These are phyloP conservation scores for Astreopora myriophthalma DNA, from an alignment of 64 coral and sea anemone species.

Conservation along the genomic window DNA sequence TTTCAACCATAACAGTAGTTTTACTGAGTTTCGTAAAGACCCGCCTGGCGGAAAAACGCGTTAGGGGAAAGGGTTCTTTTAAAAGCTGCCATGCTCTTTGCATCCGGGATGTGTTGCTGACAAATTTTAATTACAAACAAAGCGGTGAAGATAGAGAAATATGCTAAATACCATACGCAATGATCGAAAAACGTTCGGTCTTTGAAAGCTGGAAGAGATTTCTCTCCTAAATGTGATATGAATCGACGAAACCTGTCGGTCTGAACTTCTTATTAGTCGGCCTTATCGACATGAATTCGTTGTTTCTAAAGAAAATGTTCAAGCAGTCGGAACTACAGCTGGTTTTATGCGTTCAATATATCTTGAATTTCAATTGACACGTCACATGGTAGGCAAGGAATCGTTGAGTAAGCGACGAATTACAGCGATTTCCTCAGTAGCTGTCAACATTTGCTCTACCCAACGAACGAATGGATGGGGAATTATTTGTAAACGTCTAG, in stretches of 20 bases:
- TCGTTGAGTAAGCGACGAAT: slow-evolving; percentile 19
- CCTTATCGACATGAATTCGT: no score
- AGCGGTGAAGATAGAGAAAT: background rate
- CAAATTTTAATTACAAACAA: background rate
- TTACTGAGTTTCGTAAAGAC: no score
- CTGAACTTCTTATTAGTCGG: no score
- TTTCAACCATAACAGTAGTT: no score
- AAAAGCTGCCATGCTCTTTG: no score
- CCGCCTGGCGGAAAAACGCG: no score
- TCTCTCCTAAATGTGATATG: background rate
- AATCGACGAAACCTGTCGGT: background rate
- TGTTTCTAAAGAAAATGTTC: background rate
- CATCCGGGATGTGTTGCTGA: background rate
- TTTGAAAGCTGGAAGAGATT: background rate
- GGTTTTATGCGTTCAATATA: background rate
- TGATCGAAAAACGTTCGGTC: background rate
- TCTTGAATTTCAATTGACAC: slow-evolving; percentile 1
- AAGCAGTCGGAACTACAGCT: background rate
- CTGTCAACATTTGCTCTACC: slow-evolving; percentile 2
- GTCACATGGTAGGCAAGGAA: background rate
- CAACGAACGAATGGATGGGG: background rate
- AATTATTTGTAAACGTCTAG: background rate
- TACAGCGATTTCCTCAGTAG: slow-evolving; percentile 27
- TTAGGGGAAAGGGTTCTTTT: no score
- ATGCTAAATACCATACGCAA: background rate